phyloP scores from a whole-genome alignment of 92 coral and sea anemone genomes.

The Palythoa caribaeorum region DNA sequence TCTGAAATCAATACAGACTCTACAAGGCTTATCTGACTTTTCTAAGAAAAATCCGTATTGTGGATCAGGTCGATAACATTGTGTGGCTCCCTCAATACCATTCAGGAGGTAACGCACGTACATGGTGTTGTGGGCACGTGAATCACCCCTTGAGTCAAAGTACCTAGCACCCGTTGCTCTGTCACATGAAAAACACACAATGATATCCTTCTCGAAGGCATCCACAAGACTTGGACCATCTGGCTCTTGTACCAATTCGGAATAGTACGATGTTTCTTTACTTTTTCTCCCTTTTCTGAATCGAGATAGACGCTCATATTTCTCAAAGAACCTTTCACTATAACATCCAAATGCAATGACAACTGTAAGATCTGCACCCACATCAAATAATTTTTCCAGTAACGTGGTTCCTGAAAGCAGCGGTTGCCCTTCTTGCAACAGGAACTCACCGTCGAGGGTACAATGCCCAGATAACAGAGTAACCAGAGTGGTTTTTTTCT shows the following conservation, averaged over 20 bases:
- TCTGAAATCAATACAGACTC: not conserved
- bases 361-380: conserved; percentile 5
- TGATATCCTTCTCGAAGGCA: not conserved
- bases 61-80: not conserved
- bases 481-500: conserved; percentile 9
- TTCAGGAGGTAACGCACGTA: not conserved
- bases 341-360: not conserved
- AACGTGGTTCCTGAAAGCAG: not conserved
- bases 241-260: not conserved
- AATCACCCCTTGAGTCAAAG: not conserved
- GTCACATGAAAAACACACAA: not conserved
- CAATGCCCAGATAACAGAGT: not conserved
- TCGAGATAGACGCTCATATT: too few relatives aligned
- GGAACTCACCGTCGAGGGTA: not conserved
- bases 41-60: not conserved
- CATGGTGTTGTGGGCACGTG: not conserved
- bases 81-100: not conserved
- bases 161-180: not conserved
- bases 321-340: not conserved
- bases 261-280: not conserved
- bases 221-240: conserved; percentile 6
- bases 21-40: not conserved
- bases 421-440: not conserved
- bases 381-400: not conserved
- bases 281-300: not conserved